These are phyloP conservation scores for Arenaria interpres DNA, from an alignment of 2,113 vertebrate genomes.

Conservation along the genomic window DNA sequence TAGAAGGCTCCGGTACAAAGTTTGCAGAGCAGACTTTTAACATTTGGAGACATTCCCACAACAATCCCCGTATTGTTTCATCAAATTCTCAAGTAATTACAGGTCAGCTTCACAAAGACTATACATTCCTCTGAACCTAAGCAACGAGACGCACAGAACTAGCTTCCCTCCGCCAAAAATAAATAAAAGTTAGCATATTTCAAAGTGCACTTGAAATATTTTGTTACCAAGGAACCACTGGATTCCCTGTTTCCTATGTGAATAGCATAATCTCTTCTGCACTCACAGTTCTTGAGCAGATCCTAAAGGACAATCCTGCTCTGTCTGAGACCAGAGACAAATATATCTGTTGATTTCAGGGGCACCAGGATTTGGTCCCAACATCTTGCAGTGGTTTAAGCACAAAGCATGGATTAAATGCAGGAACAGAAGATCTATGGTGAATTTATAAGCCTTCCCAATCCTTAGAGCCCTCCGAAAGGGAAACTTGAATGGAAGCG, in stretches of 20 bases:
- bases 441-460: background rate
- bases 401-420: background rate
- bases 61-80: conserved; percentile 64
- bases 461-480: background rate
- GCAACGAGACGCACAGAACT: background rate
- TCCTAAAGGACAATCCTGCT: background rate
- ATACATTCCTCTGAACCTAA: conserved; percentile 26
- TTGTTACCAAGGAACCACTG: conserved; percentile 43
- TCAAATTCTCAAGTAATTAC: conserved; percentile 70
- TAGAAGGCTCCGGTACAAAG: conserved; percentile 79
- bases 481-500: background rate
- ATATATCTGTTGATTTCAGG: background rate
- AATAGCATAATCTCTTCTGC: background rate
- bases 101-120: conserved; percentile 59
- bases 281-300: background rate
- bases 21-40: conserved; percentile 77
- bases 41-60: conserved; percentile 73
- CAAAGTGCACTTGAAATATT: conserved; percentile 43
- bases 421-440: background rate
- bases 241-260: conserved; percentile 3
- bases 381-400: background rate
- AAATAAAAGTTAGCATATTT: conserved; percentile 48
- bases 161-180: conserved; percentile 2
- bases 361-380: background rate
- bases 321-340: background rate